phyloP scores from a whole-genome alignment of 2,888 invertebrate species.

The Oligia strigilis region DNA sequence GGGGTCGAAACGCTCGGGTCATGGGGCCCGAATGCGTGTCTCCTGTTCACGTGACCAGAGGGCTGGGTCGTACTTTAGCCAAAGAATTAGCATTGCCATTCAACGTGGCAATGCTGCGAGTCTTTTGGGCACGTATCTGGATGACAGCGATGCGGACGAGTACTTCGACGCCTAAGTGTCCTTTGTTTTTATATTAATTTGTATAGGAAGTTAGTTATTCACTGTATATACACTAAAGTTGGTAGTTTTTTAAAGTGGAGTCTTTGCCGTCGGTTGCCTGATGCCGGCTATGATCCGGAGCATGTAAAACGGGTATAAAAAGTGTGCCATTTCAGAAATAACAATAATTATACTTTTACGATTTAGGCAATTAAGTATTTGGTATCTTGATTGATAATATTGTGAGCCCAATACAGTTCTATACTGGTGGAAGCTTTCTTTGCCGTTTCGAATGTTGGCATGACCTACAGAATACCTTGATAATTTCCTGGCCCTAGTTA shows the following conservation, averaged over 20 bases:
- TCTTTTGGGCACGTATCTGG: too few relatives aligned
- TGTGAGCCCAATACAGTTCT: background rate
- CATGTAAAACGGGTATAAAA: background rate
- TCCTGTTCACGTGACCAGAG: too few relatives aligned
- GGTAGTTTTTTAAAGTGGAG: background rate
- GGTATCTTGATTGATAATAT: too few relatives aligned
- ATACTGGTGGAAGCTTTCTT: background rate
- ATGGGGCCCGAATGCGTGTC: too few relatives aligned
- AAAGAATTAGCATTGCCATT: too few relatives aligned
- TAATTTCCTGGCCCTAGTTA: background rate
- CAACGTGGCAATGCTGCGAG: too few relatives aligned
- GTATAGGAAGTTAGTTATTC: too few relatives aligned
- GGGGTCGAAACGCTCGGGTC: too few relatives aligned
- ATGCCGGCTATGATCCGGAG: background rate
- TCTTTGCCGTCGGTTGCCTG: background rate
- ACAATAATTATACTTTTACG: background rate
- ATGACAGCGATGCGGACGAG: too few relatives aligned
- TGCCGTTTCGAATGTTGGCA: background rate
- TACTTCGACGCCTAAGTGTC: too few relatives aligned
- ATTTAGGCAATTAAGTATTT: background rate
- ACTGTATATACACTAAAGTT: background rate
- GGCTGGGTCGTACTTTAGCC: too few relatives aligned
- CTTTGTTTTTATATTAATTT: too few relatives aligned
- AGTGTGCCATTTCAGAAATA: background rate
- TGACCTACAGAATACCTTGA: background rate